phyloP scores from a whole-genome alignment of 37 sponge, comb jelly and placozoan species.

The Amphimedon queenslandica region DNA sequence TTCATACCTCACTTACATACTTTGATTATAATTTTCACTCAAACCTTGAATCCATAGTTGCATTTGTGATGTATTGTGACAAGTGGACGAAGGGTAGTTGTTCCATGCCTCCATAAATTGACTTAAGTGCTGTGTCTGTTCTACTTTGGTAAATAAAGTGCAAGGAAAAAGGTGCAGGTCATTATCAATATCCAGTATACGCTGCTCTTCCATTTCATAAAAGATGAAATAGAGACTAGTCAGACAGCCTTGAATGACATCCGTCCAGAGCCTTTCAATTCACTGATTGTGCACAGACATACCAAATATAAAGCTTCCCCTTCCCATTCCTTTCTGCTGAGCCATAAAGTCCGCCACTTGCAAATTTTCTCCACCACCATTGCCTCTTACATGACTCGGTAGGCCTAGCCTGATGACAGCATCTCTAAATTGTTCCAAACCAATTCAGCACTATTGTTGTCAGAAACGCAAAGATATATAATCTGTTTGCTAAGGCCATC shows the following conservation, averaged over 20 bases:
- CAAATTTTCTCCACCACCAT: background rate
- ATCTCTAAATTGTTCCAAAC: background rate
- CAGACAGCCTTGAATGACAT: background rate
- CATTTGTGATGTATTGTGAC: background rate
- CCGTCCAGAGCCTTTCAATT: constrained; percentile 59
- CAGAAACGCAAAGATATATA: too few relatives aligned
- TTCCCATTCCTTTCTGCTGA: background rate
- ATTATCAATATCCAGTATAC: background rate
- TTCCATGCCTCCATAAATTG: background rate
- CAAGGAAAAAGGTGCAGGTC: constrained; percentile 32
- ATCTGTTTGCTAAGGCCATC: too few relatives aligned
- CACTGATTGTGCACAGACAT: constrained; percentile 55
- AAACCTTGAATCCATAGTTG: background rate
- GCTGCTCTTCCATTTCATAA: background rate
- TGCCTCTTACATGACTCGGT: background rate
- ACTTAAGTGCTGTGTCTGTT: too few relatives aligned
- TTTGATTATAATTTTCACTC: too few relatives aligned
- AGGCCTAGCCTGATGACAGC: background rate
- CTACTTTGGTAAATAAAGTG: too few relatives aligned
- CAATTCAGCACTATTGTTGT: too few relatives aligned
- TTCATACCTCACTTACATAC: too few relatives aligned
- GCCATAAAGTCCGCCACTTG: background rate
- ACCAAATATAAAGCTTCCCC: constrained; percentile 55
- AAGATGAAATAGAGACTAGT: background rate
- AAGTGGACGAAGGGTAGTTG: background rate